Base-by-base conservation (phyloP, 2,888 invertebrate genomes). In the Callyntrura sp. region DNA sequence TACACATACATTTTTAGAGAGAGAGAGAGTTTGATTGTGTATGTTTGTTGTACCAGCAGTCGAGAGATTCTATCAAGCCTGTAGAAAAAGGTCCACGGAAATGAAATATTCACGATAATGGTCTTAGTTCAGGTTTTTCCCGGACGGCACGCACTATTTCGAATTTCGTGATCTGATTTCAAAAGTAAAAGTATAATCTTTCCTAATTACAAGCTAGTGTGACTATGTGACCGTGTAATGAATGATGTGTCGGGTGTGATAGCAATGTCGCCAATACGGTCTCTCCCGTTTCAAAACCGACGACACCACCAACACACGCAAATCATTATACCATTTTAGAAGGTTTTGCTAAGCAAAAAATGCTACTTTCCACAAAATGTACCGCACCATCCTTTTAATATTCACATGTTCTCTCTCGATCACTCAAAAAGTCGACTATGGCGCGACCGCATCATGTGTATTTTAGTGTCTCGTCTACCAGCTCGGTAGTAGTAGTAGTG, bases 91-190 rank as follows among this genome's bases (percentile, higher is more conserved):
- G n/a, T n/a, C 51, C 45, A 45, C 14, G 55, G 28, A 65, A 65
- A 28, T 28, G 65, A 14, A 28, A 65, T 28, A 23, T 23, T 60
- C 60, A 65, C 25, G 28, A 17, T 65, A 28, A 65, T 23, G 62
- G 12, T 14, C 28, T 25, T 65, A 12, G 12, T n/a, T 28, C 65
- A 12, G 51, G 48, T 25, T 51, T 23, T 17, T 35, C 35, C 35
- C 25, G 28, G 28, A 14, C 12, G 25, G 14, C 65, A 28, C 28
- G 57, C 57, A 65, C 65, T 12, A 60, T 60, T 65, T 23, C 82
- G 65, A 65, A 60, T 60, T 65, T 23, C 82, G 65, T 82, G 65
- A 82, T 82, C 82, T 68, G 62, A 82, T 65, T 65, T 48, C 82
- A 57, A 62, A 82, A 25, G 48, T 65, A 48, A 48, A 76, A 76